phyloP scores from a whole-genome alignment of 2,797 vertebrate species.

The Ataeniobius toweri region DNA sequence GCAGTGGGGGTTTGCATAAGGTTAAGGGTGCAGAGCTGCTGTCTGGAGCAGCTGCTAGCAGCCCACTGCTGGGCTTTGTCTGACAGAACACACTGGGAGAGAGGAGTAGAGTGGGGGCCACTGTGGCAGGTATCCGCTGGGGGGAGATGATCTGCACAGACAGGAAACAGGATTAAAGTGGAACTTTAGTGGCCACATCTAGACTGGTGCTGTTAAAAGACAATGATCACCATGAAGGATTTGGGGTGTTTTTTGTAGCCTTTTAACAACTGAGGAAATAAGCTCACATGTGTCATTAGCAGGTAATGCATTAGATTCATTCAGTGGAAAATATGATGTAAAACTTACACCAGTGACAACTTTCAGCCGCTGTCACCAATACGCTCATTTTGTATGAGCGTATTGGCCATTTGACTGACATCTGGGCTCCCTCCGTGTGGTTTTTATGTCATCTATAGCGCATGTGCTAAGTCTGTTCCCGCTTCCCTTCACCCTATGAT shows the following conservation, averaged over 20 bases:
- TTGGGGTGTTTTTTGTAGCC: too few species aligned
- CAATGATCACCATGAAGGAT: not conserved
- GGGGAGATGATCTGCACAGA: slow-evolving; percentile 83
- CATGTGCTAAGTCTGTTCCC: too few species aligned
- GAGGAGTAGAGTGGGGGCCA: slow-evolving; percentile 83
- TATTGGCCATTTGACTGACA: too few species aligned
- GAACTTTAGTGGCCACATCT: not conserved
- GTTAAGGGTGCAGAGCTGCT: slow-evolving; percentile 23
- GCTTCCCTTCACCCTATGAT: too few species aligned
- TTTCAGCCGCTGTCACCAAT: too few species aligned
- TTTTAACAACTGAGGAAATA: not conserved
- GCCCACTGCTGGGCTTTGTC: slow-evolving; percentile 52
- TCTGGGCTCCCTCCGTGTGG: too few species aligned
- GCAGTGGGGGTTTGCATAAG: slow-evolving; percentile 49
- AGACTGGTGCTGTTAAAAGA: not conserved
- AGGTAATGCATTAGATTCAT: not conserved
- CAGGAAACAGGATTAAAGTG: not conserved
- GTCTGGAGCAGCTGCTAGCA: slow-evolving; percentile 40
- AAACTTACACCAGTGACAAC: not conserved
- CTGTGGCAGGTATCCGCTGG: slow-evolving; percentile 80
- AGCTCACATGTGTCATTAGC: not conserved
- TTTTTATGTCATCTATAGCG: too few species aligned
- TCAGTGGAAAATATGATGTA: not conserved
- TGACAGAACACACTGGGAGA: slow-evolving; percentile 90
- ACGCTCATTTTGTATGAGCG: too few species aligned